phyloP scores from a whole-genome alignment of 1,140 invertebrate genomes.

The Papilio glaucus region DNA sequence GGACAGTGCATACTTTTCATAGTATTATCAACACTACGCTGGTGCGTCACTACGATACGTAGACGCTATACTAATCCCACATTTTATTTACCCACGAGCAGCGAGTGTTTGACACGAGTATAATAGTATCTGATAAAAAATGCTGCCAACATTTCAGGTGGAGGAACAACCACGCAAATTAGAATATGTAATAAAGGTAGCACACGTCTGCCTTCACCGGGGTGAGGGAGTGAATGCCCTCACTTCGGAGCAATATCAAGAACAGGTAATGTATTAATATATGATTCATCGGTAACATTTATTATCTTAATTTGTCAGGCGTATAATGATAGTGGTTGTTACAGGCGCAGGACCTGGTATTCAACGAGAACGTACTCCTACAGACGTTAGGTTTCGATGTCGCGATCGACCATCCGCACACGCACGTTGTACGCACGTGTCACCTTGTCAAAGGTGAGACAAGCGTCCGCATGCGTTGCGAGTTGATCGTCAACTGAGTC shows the following conservation, averaged over 20 bases:
- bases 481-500: conserved; percentile 36
- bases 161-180: conserved; percentile 98
- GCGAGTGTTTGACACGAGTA: too few species aligned
- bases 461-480: conserved; percentile 51
- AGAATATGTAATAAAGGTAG: conserved; percentile 97
- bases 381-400: conserved; percentile 99
- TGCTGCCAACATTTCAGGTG: conserved; percentile 82
- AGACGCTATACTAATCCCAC: too few species aligned
- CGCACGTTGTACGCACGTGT: conserved; percentile 97
- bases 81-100: too few species aligned
- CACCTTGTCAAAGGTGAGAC: conserved; percentile 95
- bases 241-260: conserved; percentile 87
- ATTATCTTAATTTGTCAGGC: conserved; percentile 1
- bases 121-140: not conserved
- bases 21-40: too few species aligned
- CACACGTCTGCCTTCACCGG: conserved; percentile 91
- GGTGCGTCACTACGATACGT: too few species aligned
- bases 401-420: conserved; percentile 97
- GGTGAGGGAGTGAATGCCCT: conserved; percentile 84
- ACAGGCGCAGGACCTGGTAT: conserved; percentile 96
- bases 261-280: conserved; percentile 69
- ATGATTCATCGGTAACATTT: not conserved
- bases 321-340: conserved; percentile 59
- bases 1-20: too few species aligned
- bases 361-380: conserved; percentile 97